Evolutionary conservation across 2,113 vertebrate genomes (phyloP).

Genomic region (Procapra przewalskii): DNA sequence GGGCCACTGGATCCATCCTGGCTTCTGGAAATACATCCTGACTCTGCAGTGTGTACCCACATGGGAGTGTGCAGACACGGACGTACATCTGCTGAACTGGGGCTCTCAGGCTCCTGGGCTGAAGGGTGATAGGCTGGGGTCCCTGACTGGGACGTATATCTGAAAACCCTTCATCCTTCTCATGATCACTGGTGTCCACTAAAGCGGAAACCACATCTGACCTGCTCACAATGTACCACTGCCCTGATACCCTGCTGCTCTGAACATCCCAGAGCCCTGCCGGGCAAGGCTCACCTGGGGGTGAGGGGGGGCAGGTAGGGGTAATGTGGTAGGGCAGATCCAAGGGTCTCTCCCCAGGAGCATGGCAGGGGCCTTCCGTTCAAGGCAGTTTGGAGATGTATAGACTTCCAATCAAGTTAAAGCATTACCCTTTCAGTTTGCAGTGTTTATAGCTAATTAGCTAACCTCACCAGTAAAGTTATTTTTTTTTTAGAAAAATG

Average conservation of each 20-base stretch:
- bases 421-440: constrained; percentile 33
- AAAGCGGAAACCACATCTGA: not conserved
- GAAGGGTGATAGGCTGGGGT: not conserved
- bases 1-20: not conserved
- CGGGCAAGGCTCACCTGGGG: not conserved
- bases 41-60: not conserved
- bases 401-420: constrained; percentile 37
- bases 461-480: constrained; percentile 47
- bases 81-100: not conserved
- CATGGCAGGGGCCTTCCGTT: not conserved
- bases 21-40: not conserved
- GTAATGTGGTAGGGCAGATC: not conserved
- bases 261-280: not conserved
- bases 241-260: not conserved
- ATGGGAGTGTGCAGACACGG: not conserved
- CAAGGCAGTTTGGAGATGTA: constrained; percentile 29
- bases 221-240: not conserved
- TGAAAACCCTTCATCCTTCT: constrained; percentile 7
- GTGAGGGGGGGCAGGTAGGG: not conserved
- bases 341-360: not conserved
- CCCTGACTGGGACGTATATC: not conserved
- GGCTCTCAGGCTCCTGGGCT: not conserved
- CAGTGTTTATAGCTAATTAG: constrained; percentile 49
- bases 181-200: not conserved
- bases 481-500: constrained; percentile 54